phyloP scores from a whole-genome alignment of 2,797 vertebrate species.

The Pelochelys cantorii region DNA sequence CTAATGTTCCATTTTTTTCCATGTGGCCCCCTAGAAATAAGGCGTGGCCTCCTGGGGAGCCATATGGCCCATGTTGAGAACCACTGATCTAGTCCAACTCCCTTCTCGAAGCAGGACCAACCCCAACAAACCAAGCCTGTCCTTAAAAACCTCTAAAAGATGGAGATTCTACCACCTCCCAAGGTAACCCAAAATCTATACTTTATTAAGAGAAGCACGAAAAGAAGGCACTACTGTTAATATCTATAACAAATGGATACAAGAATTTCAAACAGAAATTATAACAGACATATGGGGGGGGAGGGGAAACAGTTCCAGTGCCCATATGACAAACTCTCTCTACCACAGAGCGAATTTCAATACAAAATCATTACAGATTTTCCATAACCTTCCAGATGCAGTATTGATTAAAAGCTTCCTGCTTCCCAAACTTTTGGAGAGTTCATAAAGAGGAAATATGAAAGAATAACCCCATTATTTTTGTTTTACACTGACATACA shows the following conservation, averaged over 20 bases:
- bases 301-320: neutral
- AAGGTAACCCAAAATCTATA: constrained; percentile 21
- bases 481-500: neutral
- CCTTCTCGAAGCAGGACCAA: too few relatives aligned
- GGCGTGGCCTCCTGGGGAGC: too few relatives aligned
- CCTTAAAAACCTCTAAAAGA: too few relatives aligned
- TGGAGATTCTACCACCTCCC: too few relatives aligned
- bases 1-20: too few relatives aligned
- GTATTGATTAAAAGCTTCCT: constrained; percentile 1
- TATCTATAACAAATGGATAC: constrained; percentile 55
- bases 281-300: constrained; percentile 18
- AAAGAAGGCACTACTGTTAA: constrained; percentile 37
- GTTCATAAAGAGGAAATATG: constrained; percentile 6
- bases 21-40: too few relatives aligned
- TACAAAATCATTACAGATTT: constrained; percentile 28
- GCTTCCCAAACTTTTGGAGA: neutral
- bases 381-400: constrained; percentile 3
- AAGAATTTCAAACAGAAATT: constrained; percentile 56
- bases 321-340: neutral
- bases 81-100: too few relatives aligned
- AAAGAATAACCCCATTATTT: neutral
- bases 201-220: constrained; percentile 65
- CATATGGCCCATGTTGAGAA: too few relatives aligned
- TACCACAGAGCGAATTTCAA: neutral
- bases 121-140: too few relatives aligned